A percentile compares a stretch with the other conserved stretches of the same genome.
phyloP scores from a whole-genome alignment of 2,797 vertebrate species.

The Chiloscyllium punctatum region DNA sequence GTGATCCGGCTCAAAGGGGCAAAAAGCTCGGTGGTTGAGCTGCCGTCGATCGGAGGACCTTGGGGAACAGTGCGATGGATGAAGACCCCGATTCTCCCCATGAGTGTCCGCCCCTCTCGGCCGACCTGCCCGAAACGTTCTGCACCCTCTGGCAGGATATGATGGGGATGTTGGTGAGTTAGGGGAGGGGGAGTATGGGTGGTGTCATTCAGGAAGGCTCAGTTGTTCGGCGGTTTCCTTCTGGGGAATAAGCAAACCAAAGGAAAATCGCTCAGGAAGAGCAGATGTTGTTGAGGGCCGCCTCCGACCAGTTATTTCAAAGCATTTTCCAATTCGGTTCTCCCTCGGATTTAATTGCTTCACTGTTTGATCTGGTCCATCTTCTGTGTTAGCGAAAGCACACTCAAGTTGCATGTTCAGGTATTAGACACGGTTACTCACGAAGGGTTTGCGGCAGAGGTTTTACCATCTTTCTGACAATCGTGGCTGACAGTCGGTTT shows the following conservation, averaged over 20 bases:
- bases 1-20: constrained; percentile 43
- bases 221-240: not conserved
- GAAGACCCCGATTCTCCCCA: not conserved
- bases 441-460: not conserved
- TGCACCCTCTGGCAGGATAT: constrained; percentile 86
- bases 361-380: not conserved
- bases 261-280: constrained; percentile 1
- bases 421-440: not conserved
- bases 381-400: not conserved
- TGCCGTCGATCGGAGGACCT: not conserved
- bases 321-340: not conserved
- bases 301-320: not conserved
- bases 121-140: constrained; percentile 67
- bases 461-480: not conserved
- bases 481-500: not conserved
- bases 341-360: not conserved
- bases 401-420: not conserved
- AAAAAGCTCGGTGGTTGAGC: constrained; percentile 37
- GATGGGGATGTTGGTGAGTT: constrained; percentile 96
- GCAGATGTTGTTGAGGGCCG: not conserved
- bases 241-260: constrained; percentile 23
- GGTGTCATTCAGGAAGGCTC: not conserved
- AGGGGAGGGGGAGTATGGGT: constrained; percentile 23
- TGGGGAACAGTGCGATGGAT: not conserved
- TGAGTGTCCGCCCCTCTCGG: too few species aligned